A percentile compares a stretch with the other conserved stretches of the same genome.
These are phyloP conservation scores for Synergus laeviventris DNA, from an alignment of 2,888 invertebrate genomes.

Conservation along the genomic window DNA sequence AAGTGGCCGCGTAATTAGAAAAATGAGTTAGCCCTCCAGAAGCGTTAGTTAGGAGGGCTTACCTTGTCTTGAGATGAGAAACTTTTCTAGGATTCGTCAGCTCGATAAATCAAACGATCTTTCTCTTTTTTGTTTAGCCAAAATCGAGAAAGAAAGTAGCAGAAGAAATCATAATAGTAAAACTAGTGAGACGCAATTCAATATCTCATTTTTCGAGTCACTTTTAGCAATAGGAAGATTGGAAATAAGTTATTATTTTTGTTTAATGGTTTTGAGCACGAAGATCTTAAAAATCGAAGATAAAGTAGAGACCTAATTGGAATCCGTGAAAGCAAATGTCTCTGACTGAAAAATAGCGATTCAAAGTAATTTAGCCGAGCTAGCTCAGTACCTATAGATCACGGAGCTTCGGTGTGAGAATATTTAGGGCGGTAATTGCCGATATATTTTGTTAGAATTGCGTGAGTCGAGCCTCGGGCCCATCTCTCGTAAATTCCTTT, in stretches of 20 bases:
- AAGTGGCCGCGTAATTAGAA: conserved; percentile 71
- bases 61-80: conserved; percentile 43
- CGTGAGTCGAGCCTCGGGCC: conserved; percentile 59
- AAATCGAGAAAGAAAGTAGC: neutral
- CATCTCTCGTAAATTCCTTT: conserved; percentile 72
- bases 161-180: neutral
- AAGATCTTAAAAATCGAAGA: conserved; percentile 16
- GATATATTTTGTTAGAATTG: conserved; percentile 74
- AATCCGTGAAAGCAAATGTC: conserved; percentile 61
- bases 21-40: conserved; percentile 71
- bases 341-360: conserved; percentile 72
- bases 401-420: conserved; percentile 71
- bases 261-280: conserved; percentile 16
- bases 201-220: neutral
- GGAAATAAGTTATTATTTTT: conserved; percentile 10
- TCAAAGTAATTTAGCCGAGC: conserved; percentile 71
- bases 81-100: conserved; percentile 35
- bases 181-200: neutral
- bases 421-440: conserved; percentile 75
- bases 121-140: neutral
- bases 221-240: neutral
- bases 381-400: conserved; percentile 68
- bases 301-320: conserved; percentile 58
- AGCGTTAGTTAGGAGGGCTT: conserved; percentile 64
- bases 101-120: conserved; percentile 24